Conservation (phyloP, 2,113 vertebrate species). For the Ophthalmolycus amberensis region DNA sequence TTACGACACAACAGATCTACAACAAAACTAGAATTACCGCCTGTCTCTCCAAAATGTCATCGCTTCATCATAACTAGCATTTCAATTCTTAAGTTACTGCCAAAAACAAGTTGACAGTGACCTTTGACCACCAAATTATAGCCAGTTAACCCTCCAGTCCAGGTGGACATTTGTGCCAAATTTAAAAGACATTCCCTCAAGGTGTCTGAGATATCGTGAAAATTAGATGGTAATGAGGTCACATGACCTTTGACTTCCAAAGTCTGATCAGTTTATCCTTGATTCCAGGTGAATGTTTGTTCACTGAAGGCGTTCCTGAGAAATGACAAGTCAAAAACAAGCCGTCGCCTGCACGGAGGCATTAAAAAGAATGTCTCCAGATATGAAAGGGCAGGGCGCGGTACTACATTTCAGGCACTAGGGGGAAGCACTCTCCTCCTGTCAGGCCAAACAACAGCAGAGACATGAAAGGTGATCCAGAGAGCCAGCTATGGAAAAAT, state of each 20-base stretch:
- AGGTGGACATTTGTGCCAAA: neutral
- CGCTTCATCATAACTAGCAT: neutral
- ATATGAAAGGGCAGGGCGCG: neutral
- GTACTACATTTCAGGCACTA: constrained; percentile 35
- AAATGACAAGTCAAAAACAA: neutral
- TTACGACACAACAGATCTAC: neutral
- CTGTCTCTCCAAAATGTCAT: neutral
- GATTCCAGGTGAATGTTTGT: neutral
- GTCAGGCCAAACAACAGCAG: constrained; percentile 21
- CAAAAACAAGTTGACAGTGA: neutral
- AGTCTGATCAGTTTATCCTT: neutral
- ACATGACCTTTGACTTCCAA: neutral
- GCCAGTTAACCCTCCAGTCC: too few species aligned
- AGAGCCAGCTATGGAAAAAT: constrained; percentile 69
- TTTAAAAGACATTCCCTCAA: neutral
- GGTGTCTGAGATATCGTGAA: neutral
- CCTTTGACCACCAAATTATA: neutral
- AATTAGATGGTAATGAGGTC: neutral
- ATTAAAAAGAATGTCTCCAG: neutral
- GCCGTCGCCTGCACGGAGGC: neutral
- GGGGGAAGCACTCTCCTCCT: constrained; percentile 44
- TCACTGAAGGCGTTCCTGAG: neutral
- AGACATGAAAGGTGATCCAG: constrained; percentile 76
- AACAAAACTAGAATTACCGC: neutral
- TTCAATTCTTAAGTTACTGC: too few species aligned